Percentiles rank a stretch among this genome's conserved stretches.
Evolutionary conservation across 2,113 vertebrate species (phyloP).

Genomic region (Chascanopsetta lugubris): DNA sequence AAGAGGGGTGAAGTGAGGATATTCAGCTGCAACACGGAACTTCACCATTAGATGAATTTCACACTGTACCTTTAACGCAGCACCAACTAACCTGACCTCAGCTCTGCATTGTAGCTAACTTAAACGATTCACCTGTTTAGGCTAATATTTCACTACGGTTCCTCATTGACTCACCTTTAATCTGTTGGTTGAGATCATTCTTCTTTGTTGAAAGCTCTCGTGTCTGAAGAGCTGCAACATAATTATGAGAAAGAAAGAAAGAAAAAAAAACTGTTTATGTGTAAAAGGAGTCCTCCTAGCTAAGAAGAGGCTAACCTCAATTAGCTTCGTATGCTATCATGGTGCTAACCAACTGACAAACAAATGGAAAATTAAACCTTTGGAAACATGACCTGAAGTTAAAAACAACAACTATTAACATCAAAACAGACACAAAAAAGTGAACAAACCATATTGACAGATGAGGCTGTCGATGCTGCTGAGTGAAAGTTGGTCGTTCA

Average conservation of each 20-base stretch:
- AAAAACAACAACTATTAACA: background rate
- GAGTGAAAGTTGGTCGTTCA: slow-evolving; percentile 55
- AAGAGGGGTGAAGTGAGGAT: too few species aligned
- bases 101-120: background rate
- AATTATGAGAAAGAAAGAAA: background rate
- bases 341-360: background rate
- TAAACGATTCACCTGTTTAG: background rate
- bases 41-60: too few species aligned
- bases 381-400: background rate
- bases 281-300: background rate
- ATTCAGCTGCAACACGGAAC: too few species aligned
- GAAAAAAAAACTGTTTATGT: background rate
- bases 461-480: slow-evolving; percentile 60
- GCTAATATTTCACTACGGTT: background rate
- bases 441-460: slow-evolving; percentile 67
- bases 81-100: background rate
- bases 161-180: slow-evolving; percentile 63
- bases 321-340: background rate
- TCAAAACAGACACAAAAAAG: background rate
- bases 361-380: background rate
- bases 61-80: background rate
- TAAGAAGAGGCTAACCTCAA: background rate
- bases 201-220: slow-evolving; percentile 71
- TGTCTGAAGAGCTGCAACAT: slow-evolving; percentile 68
- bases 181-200: slow-evolving; percentile 64